phyloP scores from a whole-genome alignment of 2,113 vertebrate species.

The Serinus canaria region DNA sequence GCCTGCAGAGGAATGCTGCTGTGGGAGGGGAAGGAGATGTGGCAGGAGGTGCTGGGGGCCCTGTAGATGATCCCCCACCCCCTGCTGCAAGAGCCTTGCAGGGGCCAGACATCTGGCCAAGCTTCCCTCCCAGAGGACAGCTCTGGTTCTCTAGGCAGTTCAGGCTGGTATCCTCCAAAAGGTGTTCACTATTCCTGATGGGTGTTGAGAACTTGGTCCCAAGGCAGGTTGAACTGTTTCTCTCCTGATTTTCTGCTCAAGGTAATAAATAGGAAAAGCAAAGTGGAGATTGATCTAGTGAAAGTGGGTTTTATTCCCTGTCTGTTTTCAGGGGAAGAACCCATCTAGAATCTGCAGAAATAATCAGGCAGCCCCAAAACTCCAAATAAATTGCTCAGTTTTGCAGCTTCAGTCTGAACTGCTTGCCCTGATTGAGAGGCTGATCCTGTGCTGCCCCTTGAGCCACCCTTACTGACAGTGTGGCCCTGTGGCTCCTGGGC shows the following conservation, averaged over 20 bases:
- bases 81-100: background rate
- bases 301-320: background rate
- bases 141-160: background rate
- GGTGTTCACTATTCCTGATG: background rate
- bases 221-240: background rate
- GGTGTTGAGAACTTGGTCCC: background rate
- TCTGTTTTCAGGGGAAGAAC: background rate
- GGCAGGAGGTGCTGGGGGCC: background rate
- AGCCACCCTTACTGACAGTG: background rate
- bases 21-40: background rate
- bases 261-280: background rate
- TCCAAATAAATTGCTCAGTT: background rate
- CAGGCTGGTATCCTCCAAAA: background rate
- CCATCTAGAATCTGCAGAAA: background rate
- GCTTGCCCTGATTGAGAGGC: rapidly evolving
- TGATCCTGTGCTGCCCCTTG: rapidly evolving
- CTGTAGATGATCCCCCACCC: rapidly evolving
- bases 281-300: background rate
- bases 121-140: rapidly evolving
- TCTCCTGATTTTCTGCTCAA: background rate
- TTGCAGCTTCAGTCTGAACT: background rate
- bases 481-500: background rate
- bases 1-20: background rate
- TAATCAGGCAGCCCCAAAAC: background rate
- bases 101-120: rapidly evolving